phyloP scores from a whole-genome alignment of 2,113 vertebrate species.

The Edolisoma coerulescens region DNA sequence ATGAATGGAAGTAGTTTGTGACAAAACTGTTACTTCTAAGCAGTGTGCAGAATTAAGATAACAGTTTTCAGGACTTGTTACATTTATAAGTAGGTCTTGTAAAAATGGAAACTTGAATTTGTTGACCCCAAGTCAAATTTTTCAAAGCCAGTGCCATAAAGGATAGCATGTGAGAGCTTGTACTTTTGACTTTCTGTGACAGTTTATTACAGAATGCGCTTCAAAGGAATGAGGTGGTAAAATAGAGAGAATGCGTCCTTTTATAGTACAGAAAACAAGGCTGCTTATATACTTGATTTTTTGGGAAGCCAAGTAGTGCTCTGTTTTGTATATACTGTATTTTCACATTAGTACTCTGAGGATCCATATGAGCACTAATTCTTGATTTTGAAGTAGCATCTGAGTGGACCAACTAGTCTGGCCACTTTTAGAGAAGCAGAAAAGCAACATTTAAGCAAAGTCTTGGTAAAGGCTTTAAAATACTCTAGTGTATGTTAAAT shows the following conservation, averaged over 20 bases:
- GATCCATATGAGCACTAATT: background rate
- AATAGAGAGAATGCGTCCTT: background rate
- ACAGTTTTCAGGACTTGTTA: background rate
- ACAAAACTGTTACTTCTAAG: background rate
- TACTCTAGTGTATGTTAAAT: background rate
- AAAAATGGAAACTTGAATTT: background rate
- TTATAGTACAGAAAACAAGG: background rate
- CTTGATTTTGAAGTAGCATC: background rate
- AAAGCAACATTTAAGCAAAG: background rate
- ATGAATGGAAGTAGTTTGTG: background rate
- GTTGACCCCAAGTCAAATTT: background rate
- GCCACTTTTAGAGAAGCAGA: background rate
- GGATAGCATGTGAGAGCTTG: rapidly evolving
- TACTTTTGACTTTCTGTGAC: background rate
- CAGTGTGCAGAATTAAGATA: background rate
- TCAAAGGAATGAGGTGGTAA: background rate
- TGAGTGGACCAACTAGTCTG: background rate
- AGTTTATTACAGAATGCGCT: background rate
- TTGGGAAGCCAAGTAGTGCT: background rate
- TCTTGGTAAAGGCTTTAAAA: background rate
- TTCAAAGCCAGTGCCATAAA: background rate
- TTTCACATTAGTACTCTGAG: background rate
- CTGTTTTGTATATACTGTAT: background rate
- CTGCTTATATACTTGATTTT: background rate
- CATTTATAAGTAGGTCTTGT: background rate